Percentiles rank a stretch among this genome's conserved stretches.
phyloP scores from a whole-genome alignment of 2,888 invertebrate genomes.

The Anodontia alba region DNA sequence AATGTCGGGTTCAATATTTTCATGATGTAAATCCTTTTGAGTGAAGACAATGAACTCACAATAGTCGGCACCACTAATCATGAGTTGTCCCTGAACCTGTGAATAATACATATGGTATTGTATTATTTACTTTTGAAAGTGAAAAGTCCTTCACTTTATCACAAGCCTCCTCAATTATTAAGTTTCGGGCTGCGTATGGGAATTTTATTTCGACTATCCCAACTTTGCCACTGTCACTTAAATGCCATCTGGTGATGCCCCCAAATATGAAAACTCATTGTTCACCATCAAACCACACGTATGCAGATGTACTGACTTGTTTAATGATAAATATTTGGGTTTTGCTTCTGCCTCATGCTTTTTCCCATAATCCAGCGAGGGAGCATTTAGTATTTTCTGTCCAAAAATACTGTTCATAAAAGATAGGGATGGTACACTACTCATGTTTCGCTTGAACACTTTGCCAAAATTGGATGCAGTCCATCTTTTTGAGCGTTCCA shows the following conservation, averaged over 20 bases:
- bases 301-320: too few species aligned
- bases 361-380: too few species aligned
- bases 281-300: background rate
- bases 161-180: too few species aligned
- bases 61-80: slow-evolving; percentile 10
- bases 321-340: too few species aligned
- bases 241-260: background rate
- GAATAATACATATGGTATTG: slow-evolving; percentile 20
- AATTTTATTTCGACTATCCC: background rate
- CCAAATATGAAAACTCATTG: background rate
- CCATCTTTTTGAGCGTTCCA: slow-evolving; percentile 11
- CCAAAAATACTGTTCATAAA: too few species aligned
- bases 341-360: too few species aligned
- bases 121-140: background rate
- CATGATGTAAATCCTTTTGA: slow-evolving; percentile 23
- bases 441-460: too few species aligned
- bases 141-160: background rate
- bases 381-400: too few species aligned
- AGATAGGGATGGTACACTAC: too few species aligned
- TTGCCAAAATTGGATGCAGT: slow-evolving; percentile 37
- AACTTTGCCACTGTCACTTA: background rate
- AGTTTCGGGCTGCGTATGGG: background rate
- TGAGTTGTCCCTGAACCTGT: slow-evolving; percentile 46
- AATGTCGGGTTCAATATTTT: too few species aligned
- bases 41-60: slow-evolving; percentile 38